A percentile compares a stretch with the other conserved stretches of the same genome.
Conservation (phyloP, 2,797 vertebrate genomes). For the Paguma larvata region DNA sequence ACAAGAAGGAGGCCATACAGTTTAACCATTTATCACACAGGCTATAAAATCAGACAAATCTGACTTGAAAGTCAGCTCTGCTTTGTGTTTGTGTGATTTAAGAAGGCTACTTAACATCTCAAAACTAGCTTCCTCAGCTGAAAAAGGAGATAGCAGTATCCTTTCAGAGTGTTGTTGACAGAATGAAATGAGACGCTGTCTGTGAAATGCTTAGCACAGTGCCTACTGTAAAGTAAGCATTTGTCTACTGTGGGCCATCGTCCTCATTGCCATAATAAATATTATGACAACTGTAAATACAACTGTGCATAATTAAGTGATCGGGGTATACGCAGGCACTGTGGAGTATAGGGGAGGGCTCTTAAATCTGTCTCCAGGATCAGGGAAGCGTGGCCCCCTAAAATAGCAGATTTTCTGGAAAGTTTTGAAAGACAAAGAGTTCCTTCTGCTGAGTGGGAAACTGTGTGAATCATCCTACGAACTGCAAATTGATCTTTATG, state of each 20-base stretch:
- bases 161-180: neutral
- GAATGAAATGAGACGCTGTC: neutral
- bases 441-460: neutral
- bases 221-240: neutral
- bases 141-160: neutral
- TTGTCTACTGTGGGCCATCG: neutral
- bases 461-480: neutral
- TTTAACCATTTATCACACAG: neutral
- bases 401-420: neutral
- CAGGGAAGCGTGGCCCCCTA: neutral
- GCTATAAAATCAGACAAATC: conserved; percentile 17
- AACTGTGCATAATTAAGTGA: neutral
- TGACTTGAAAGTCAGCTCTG: neutral
- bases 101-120: neutral
- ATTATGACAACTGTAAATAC: neutral
- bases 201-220: neutral
- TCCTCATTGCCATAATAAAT: neutral
- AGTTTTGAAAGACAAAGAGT: neutral
- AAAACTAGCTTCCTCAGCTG: conserved; percentile 32
- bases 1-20: neutral
- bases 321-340: neutral
- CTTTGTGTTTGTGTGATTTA: neutral
- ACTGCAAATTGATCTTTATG: neutral
- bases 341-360: neutral
- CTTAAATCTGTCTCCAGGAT: neutral